Conservation (phyloP, 2,888 invertebrate species). For the Oxyteleia sp. region DNA sequence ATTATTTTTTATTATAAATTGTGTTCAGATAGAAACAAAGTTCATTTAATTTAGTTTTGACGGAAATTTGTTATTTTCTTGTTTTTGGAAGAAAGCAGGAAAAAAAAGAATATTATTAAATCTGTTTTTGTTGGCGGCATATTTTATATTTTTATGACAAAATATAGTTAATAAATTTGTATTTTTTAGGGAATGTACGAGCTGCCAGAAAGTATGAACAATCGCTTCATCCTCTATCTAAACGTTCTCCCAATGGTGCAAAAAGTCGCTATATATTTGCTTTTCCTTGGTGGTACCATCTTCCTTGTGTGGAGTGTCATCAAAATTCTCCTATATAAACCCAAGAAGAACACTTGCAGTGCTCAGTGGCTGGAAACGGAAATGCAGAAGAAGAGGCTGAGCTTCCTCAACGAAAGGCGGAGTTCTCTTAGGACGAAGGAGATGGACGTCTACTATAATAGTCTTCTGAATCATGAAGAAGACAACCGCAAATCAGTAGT, state of each 20-base stretch:
- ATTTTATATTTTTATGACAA: too few species aligned
- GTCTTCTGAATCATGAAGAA: constrained; percentile 83
- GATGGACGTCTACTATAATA: constrained; percentile 87
- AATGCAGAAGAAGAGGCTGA: constrained; percentile 80
- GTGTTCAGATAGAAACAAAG: too few species aligned
- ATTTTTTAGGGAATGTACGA: constrained; percentile 91
- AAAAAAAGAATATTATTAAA: too few species aligned
- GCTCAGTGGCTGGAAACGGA: constrained; percentile 82
- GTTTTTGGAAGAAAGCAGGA: too few species aligned
- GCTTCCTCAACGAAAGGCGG: constrained; percentile 80
- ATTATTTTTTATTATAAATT: too few species aligned
- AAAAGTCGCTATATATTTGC: constrained; percentile 88
- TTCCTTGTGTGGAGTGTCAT: constrained; percentile 88
- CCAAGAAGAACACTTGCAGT: constrained; percentile 69
- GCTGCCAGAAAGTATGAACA: constrained; percentile 90
- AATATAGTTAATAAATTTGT: too few species aligned
- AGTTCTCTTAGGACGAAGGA: constrained; percentile 82
- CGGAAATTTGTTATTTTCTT: too few species aligned
- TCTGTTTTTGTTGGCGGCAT: too few species aligned
- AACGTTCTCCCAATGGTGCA: constrained; percentile 91
- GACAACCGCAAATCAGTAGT: constrained; percentile 65
- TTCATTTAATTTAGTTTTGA: too few species aligned
- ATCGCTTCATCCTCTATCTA: constrained; percentile 92
- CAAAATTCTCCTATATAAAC: constrained; percentile 82
- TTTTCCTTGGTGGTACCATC: constrained; percentile 88